Evolutionary conservation across 1,140 invertebrate genomes (phyloP), one percentile per base, ranked within the genome.

Genomic region (Tetramorium parvispinum): DNA sequence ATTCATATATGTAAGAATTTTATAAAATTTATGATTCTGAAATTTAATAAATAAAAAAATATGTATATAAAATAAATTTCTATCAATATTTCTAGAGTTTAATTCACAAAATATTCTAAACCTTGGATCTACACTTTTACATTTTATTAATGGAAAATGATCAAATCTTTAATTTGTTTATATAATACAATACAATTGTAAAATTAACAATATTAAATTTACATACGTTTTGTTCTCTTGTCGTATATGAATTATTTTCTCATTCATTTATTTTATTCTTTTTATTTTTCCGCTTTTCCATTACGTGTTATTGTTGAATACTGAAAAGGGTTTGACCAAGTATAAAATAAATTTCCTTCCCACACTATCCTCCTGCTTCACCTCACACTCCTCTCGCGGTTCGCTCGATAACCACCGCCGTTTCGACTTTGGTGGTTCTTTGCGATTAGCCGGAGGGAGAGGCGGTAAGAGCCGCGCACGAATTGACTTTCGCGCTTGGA

Each of bases 401-500:
- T 71, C 66, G 79, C 53, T 83, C 79, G 37, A 83, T 83, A 83
- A 83, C 32, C 3, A 32, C 32, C n/a, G 63, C 32, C 51, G 40
- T 24, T 57, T 82, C 78, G 32, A 71, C 37, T 40, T 27, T 24
- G 55, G 51, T 46, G 37, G 53, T 55, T 59, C 55, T 32, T 49
- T 7, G 8, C 85, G 85, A 83, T 87, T 89, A 89, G 73, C 46
- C 61, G 61, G 63, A 49, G 65, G 63, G 63, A 81, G 57, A 86
- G 61, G 51, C 40, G 51, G 81, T 18, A 18, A 53, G 61, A 68
- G 32, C 24, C 24, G 63, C 51, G 51, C 66, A 68, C 59, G 85
- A 82, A 85, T 92, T 92, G 92, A 93, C 92, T 93, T 93, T 90
- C 73, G 82, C 85, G 85, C 85, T 87, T 86, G 18, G 85, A 27